Evolutionary conservation across 2,113 vertebrate genomes (phyloP).

Genomic region (Aegotheles bennettii): DNA sequence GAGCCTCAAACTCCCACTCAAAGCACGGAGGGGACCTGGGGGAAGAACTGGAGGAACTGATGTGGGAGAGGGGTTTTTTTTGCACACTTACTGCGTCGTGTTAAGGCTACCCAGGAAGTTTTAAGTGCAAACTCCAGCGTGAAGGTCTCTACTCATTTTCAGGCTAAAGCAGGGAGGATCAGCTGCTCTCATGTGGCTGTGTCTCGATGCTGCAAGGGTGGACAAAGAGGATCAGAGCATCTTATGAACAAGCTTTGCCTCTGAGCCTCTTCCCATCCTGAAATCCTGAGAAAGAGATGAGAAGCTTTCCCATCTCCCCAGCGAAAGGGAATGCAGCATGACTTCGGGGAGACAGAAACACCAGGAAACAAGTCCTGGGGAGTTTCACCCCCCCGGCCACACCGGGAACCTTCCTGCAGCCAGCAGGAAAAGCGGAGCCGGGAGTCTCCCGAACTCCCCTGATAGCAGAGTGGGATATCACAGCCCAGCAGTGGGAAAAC

Average conservation of each 20-base stretch:
- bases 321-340: rapidly evolving
- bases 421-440: not conserved
- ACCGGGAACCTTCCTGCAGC: no score
- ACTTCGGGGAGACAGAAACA: not conserved
- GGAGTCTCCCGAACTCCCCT: not conserved
- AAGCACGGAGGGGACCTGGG: not conserved
- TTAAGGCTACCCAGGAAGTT: not conserved
- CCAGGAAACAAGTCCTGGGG: not conserved
- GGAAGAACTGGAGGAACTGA: not conserved
- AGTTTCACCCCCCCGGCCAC: not conserved
- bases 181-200: not conserved
- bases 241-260: rapidly evolving
- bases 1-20: not conserved
- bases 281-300: not conserved
- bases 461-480: not conserved
- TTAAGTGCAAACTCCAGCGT: not conserved
- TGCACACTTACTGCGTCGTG: rapidly evolving
- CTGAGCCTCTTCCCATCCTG: not conserved
- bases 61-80: not conserved
- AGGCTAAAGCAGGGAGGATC: not conserved
- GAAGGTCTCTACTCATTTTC: not conserved
- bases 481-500: rapidly evolving
- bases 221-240: not conserved
- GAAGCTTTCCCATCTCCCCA: not conserved
- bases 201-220: rapidly evolving